These are phyloP conservation scores for Drosophila robusta DNA, from an alignment of 2,888 invertebrate species.

Conservation along the genomic window DNA sequence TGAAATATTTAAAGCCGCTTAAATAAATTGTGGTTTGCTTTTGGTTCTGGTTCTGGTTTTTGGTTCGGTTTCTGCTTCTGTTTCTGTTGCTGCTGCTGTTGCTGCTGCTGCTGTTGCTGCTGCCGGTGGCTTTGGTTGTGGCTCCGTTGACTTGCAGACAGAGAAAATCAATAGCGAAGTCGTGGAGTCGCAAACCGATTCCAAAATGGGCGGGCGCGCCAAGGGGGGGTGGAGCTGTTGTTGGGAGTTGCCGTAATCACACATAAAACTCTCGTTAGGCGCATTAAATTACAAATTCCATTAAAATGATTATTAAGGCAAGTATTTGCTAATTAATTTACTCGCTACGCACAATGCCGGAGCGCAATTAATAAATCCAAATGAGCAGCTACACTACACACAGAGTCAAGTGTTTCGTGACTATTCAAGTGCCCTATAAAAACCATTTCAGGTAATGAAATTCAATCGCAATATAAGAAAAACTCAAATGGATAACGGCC, in stretches of 20 bases:
- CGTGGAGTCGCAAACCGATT: constrained; percentile 1
- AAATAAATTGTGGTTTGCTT: constrained; percentile 77
- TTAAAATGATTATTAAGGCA: constrained; percentile 82
- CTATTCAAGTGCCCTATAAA: constrained; percentile 46
- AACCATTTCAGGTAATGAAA: constrained; percentile 16
- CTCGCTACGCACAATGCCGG: constrained; percentile 67
- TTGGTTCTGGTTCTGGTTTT: constrained; percentile 32
- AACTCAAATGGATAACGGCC: constrained; percentile 11
- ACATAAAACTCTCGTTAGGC: constrained; percentile 81
- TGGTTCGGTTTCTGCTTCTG: constrained; percentile 11
- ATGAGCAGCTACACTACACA: constrained; percentile 58
- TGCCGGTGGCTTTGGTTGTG: constrained; percentile 11
- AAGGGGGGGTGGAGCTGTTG: not conserved
- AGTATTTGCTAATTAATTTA: constrained; percentile 83
- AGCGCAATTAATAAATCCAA: constrained; percentile 76
- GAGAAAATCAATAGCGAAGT: constrained; percentile 49
- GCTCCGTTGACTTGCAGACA: constrained; percentile 28
- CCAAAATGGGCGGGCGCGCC: not conserved
- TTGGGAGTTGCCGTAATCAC: constrained; percentile 60
- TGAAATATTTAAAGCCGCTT: constrained; percentile 82
- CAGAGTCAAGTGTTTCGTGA: constrained; percentile 24
- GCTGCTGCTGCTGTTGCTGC: constrained; percentile 10
- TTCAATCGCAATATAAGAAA: not conserved
- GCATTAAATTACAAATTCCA: constrained; percentile 83
- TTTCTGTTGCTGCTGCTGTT: constrained; percentile 15